Evolutionary conservation across 2,113 vertebrate species (phyloP), one percentile per base, ranked within the genome.

Genomic region (Pheucticus melanocephalus): DNA sequence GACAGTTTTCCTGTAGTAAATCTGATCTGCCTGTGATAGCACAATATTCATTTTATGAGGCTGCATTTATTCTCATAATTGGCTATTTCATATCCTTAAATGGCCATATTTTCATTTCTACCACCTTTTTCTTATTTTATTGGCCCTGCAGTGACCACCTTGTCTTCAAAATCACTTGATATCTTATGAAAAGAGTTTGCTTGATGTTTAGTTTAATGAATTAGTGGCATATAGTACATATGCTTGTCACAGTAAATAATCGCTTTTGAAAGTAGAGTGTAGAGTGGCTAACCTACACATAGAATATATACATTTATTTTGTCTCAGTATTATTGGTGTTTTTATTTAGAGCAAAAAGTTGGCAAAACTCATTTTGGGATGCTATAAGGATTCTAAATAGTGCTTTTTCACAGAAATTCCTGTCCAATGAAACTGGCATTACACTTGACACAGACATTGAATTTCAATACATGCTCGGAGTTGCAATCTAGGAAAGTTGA

Each of bases 21-120:
- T 89, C 73, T 85, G 65, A 68, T 95, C 71, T 93, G 40, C 51
- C n/a, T 51, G 39, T 85, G 42, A 68, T 86, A 72, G 30, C 69
- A 28, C 27, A 60, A 39, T 4, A 9, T 64, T 21, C 18, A 14
- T 59, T 95, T 96, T 92, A 70, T 31, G 21, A 80, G 85, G 39
- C 48, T 8, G 4, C 53, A 51, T 95, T 95, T 95, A 84, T 61
- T 96, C 92, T 89, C 60, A 9, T 96, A 97, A 97, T 97, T 97
- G 94, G 64, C 93, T 96, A 45, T 95, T 97, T 96, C 91, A 71
- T 96, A 35, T 89, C 72, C 85, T 97, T 95, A 97, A 98, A 96
- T 88, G 76, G 65, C 92, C 97, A 85, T 98, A 96, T 96, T 82
- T 95, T 97, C 83, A 70, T 92, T 54, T 77, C 71, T 96, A 50